A percentile compares a stretch with the other conserved stretches of the same genome.
These are phyloP conservation scores for Hippopotamus amphibius DNA, from an alignment of 2,113 vertebrate species.

Conservation along the genomic window DNA sequence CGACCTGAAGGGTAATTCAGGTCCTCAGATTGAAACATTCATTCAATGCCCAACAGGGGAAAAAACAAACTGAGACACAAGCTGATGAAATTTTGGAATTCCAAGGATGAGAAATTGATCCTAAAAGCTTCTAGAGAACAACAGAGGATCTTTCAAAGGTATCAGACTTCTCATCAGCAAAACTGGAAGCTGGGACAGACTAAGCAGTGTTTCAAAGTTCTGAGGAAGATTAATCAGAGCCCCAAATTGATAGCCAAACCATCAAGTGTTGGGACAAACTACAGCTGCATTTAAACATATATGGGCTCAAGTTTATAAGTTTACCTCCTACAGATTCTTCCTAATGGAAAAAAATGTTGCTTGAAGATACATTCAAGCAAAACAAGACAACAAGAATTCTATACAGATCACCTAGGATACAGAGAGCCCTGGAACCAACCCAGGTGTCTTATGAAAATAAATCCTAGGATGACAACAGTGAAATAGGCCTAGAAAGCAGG, in stretches of 20 bases:
- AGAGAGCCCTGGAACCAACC: neutral
- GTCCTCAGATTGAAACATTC: neutral
- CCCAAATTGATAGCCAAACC: neutral
- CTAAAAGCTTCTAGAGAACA: conserved; percentile 12
- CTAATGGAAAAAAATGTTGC: neutral
- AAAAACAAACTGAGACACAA: neutral
- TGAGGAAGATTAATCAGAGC: neutral
- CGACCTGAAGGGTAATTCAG: neutral
- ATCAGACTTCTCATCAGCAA: neutral
- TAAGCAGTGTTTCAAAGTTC: neutral
- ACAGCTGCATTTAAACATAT: neutral
- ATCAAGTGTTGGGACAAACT: neutral
- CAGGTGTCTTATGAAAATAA: neutral
- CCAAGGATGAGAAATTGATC: neutral
- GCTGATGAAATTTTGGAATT: conserved; percentile 4
- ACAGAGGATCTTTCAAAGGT: neutral
- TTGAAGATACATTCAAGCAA: neutral
- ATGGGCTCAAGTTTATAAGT: neutral
- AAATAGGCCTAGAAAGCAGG: neutral
- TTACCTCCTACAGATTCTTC: neutral
- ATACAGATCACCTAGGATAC: neutral
- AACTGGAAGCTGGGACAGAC: neutral
- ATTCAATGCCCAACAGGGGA: neutral
- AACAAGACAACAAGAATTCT: neutral
- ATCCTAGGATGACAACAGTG: neutral